Percentiles rank a stretch among this genome's conserved stretches.
phyloP scores from a whole-genome alignment of 2,797 vertebrate species.

The Poecilia gillii region DNA sequence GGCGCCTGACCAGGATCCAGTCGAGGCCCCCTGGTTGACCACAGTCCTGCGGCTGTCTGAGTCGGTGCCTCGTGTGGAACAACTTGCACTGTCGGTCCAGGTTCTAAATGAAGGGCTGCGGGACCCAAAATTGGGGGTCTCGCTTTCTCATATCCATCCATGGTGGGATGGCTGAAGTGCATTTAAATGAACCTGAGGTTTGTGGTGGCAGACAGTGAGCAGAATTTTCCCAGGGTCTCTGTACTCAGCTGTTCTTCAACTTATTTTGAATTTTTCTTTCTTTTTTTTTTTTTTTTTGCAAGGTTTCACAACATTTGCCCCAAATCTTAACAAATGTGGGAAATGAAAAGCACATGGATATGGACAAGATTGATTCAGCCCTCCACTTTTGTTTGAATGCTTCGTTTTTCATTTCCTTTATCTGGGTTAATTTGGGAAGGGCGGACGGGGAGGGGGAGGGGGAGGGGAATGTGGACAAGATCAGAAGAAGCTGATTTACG shows the following conservation, averaged over 20 bases:
- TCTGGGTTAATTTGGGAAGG: constrained; percentile 52
- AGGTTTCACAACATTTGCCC: constrained; percentile 13
- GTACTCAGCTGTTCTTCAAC: constrained; percentile 26
- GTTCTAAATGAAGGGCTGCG: constrained; percentile 77
- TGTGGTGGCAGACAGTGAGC: constrained; percentile 48
- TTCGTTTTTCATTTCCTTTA: constrained; percentile 62
- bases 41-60: constrained; percentile 79
- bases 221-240: constrained; percentile 49
- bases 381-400: constrained; percentile 52
- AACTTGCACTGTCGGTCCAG: constrained; percentile 59
- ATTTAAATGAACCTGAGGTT: constrained; percentile 67
- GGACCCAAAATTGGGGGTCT: constrained; percentile 77
- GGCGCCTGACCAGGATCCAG: constrained; percentile 76
- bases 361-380: constrained; percentile 30
- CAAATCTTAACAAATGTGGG: constrained; percentile 23
- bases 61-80: constrained; percentile 65
- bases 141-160: constrained; percentile 53
- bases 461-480: constrained; percentile 31
- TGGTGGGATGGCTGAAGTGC: constrained; percentile 62
- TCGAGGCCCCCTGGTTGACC: constrained; percentile 74
- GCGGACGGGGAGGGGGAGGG: constrained; percentile 56
- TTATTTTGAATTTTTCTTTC: neutral
- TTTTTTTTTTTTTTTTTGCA: neutral
- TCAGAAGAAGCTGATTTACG: constrained; percentile 14
- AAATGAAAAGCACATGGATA: constrained; percentile 19